Conservation (phyloP, 2,797 vertebrate genomes). For the Sarcophilus harrisii region DNA sequence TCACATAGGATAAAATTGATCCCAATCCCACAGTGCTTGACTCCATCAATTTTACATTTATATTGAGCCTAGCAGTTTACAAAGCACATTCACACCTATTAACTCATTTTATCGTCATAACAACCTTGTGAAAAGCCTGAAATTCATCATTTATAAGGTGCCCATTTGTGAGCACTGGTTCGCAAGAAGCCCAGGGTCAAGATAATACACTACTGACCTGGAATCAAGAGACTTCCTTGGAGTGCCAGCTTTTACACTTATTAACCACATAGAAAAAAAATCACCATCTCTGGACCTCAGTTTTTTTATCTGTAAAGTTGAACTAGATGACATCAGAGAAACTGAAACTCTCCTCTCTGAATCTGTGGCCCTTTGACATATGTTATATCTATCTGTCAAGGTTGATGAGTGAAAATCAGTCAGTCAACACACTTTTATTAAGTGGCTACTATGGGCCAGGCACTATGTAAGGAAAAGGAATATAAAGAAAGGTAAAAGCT, state of each 20-base stretch:
- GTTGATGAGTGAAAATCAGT: background rate
- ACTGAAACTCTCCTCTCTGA: background rate
- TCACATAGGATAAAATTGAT: conserved; percentile 40
- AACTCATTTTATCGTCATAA: background rate
- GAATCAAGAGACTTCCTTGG: background rate
- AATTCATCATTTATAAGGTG: background rate
- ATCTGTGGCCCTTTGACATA: background rate
- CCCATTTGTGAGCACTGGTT: background rate
- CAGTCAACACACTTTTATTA: background rate
- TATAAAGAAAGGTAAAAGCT: background rate
- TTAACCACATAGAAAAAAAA: background rate
- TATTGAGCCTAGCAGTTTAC: background rate
- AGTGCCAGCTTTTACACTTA: background rate
- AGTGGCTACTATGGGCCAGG: background rate
- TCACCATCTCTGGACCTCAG: background rate
- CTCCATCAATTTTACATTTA: background rate
- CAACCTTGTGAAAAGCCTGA: background rate
- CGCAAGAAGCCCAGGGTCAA: background rate
- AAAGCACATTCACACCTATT: background rate
- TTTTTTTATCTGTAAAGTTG: background rate
- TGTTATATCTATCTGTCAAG: background rate
- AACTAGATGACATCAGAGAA: background rate
- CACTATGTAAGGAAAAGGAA: background rate
- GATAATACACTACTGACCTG: background rate
- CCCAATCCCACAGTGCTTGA: background rate